Evolutionary conservation across 1,140 invertebrate genomes (phyloP), one percentile per base, ranked within the genome.

Genomic region (Andrena cerasifolii): DNA sequence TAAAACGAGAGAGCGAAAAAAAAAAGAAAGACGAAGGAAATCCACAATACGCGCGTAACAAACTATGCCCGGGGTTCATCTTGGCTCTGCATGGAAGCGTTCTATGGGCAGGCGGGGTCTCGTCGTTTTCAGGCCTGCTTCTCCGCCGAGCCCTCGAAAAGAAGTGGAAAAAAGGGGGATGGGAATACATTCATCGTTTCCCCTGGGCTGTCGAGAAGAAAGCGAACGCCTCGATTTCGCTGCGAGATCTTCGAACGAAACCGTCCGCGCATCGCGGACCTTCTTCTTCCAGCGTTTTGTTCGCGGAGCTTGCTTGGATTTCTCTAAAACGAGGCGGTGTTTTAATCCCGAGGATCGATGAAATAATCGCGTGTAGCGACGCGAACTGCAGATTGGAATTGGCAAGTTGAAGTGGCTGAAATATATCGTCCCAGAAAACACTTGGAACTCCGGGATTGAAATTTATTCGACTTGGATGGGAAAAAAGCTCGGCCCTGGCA

Each of bases 21-120:
- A 56, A 71, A 36, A 49, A 33, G 33, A 24, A 26, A 28, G 56
- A 31, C 81, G 49, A 53, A 65, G 67, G 65, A 79, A 71, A 86
- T 76, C 62, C 68, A 86, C 78, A 86, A 86, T 85, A 85, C 65
- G 51, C 62, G 33, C 66, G 81, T 80, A 83, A 86, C 68, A 86
- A 85, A 80, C 80, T 79, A 77, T 76, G 33, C 61, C 33, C 18
- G 47, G 43, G 45, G 53, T 67, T 76, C 81, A 59, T 70, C 62
- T 68, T 54, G 61, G 49, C 73, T 72, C 53, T 54, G 83, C 67
- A 73, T 84, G 78, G 77, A 84, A 84, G 84, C 81, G 80, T 72
- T 73, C 76, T 78, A 78, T 78, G 76, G 59, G 21, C 53, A 31
- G n/a, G 66, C 28, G 36, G 47, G 33, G 73, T 63, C 73, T 70